A percentile compares a stretch with the other conserved stretches of the same genome.
phyloP scores from a whole-genome alignment of 2,797 vertebrate genomes.

The Potorous gilbertii region DNA sequence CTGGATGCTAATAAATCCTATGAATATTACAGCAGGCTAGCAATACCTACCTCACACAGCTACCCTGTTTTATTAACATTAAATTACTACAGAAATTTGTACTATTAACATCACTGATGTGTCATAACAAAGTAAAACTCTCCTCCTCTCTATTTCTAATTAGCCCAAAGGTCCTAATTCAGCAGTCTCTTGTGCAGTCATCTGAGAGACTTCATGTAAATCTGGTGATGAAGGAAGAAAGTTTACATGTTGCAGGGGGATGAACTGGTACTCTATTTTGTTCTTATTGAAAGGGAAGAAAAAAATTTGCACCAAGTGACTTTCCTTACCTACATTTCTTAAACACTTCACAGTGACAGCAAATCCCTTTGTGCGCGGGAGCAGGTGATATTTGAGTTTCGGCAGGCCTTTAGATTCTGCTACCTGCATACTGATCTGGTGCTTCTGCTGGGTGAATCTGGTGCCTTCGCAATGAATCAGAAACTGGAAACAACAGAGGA shows the following conservation, averaged over 20 bases:
- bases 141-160: background rate
- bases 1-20: background rate
- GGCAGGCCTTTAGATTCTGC: constrained; percentile 96
- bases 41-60: background rate
- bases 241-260: fast-evolving
- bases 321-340: constrained; percentile 93
- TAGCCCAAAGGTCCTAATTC: background rate
- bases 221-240: background rate
- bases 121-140: background rate
- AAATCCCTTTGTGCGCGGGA: constrained; percentile 98
- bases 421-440: constrained; percentile 96
- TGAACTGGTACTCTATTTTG: fast-evolving
- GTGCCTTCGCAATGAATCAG: constrained; percentile 97
- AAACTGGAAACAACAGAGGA: constrained; percentile 87
- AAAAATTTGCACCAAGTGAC: constrained; percentile 43
- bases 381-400: constrained; percentile 95
- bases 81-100: background rate
- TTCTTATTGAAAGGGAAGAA: background rate
- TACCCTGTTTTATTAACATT: background rate
- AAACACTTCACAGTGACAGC: constrained; percentile 94
- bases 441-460: constrained; percentile 95
- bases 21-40: background rate
- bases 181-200: background rate
- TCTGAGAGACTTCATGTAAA: fast-evolving
- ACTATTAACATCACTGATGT: background rate